Base-by-base conservation (phyloP, 2,888 invertebrate genomes). In the Apamea sordens region DNA sequence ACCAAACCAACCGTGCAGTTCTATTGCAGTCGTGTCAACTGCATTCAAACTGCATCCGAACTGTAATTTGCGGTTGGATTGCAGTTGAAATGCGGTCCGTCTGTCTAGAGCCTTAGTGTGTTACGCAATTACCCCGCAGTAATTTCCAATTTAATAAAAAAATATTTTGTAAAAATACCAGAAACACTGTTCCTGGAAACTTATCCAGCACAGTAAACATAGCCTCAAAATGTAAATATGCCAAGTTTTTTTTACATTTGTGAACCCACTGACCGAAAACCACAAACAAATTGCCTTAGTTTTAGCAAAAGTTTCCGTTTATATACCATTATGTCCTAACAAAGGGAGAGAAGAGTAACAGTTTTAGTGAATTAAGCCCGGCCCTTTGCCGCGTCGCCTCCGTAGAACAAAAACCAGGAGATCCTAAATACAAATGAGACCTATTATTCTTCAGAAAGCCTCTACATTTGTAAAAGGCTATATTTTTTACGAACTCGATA, bases 301-400 rank as follows among this genome's bases (percentile, higher is more conserved):
- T 82, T 80, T 73, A 76, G n/a, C 11, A 44, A 71, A 79, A 87
- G 69, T 88, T 89, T 87, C 73, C 68, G 88, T 89, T 89, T 88
- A 82, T 86, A 77, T 78, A 87, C 61, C 79, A 89, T 89, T 88
- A 87, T 67, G 77, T 76, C 53, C 6, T 79, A 80, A 83, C 86
- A 89, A 86, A 87, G 68, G 61, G 53, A 83, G 80, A 65, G 76
- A 73, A 79, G 69, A 68, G 72, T 73, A 82, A 87, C 80, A 89
- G 80, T 87, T 87, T 84, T 79, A 89, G 89, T 87, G 82, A 88
- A 89, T 89, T 89, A 87, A 84, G 67, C 61, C 50, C 53, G 69
- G 77, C 68, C 88, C 76, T 83, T 85, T 82, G 53, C 82, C 78
- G 18, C 70, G 63, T 73, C 75, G 73, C 67, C 70, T 78, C 79